These are phyloP conservation scores for Whitmania pigra DNA, from an alignment of 1,140 invertebrate species.

Conservation along the genomic window DNA sequence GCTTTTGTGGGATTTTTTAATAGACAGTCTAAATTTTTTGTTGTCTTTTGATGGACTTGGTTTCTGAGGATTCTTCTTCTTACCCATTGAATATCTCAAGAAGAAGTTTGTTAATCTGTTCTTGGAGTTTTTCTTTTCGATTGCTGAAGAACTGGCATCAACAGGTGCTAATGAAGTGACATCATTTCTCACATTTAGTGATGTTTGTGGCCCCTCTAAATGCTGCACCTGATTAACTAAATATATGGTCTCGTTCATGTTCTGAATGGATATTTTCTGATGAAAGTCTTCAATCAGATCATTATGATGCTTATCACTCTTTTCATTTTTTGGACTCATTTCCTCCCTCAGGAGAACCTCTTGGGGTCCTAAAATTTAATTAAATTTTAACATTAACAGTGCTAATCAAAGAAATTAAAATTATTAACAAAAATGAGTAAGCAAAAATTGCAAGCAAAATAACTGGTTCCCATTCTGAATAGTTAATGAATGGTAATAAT, in stretches of 20 bases:
- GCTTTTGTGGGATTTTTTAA: too few relatives aligned
- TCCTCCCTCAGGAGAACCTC: background rate
- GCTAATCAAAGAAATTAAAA: background rate
- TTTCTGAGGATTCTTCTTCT: background rate
- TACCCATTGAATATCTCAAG: background rate
- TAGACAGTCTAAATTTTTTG: too few relatives aligned
- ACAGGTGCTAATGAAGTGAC: background rate
- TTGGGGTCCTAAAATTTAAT: background rate
- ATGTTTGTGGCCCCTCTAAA: background rate
- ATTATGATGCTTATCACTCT: background rate
- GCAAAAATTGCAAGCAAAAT: background rate
- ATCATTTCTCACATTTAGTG: background rate
- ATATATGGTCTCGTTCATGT: background rate
- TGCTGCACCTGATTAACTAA: background rate
- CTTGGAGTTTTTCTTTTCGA: background rate
- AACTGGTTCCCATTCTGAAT: background rate
- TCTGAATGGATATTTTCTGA: background rate
- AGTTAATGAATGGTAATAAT: background rate
- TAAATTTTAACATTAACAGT: background rate
- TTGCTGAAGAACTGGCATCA: background rate
- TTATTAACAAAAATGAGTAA: background rate
- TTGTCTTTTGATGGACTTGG: too few relatives aligned
- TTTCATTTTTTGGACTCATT: background rate
- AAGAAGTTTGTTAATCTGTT: conserved; percentile 2
- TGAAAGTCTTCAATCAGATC: conserved; percentile 1